These are phyloP conservation scores for Agriopis leucophaearia DNA, from an alignment of 2,888 invertebrate genomes.

Conservation along the genomic window DNA sequence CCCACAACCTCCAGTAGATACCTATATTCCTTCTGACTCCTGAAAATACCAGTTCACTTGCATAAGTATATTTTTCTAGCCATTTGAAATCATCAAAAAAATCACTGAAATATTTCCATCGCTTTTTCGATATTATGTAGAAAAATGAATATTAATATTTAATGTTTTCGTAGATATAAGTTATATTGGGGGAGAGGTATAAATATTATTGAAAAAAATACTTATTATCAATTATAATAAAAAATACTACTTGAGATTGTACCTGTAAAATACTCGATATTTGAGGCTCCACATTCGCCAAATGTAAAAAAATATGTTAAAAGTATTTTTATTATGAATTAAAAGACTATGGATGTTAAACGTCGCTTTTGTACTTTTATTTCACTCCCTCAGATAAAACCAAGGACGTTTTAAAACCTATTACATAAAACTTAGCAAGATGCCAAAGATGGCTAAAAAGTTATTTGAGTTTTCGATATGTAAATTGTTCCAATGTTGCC, in stretches of 20 bases:
- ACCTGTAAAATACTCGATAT: conserved; percentile 56
- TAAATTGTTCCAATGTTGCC: no score
- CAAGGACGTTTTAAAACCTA: no score
- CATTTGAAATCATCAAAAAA: conserved; percentile 8
- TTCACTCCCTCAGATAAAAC: neutral
- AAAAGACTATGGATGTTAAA: conserved; percentile 42
- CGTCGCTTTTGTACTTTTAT: conserved; percentile 31
- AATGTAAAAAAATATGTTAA: conserved; percentile 36
- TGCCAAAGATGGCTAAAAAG: no score
- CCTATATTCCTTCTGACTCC: conserved; percentile 1
- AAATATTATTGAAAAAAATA: conserved; percentile 49
- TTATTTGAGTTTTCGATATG: no score
- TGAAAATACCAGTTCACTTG: conserved; percentile 7
- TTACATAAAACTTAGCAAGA: no score
- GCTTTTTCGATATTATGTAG: conserved; percentile 31
- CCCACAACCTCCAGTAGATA: conserved; percentile 41
- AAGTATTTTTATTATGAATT: conserved; percentile 52
- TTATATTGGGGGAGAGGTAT: conserved; percentile 65
- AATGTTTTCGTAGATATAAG: conserved; percentile 36
- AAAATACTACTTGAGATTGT: conserved; percentile 44
- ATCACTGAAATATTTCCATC: conserved; percentile 13
- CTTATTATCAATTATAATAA: conserved; percentile 41
- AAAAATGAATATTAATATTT: conserved; percentile 26
- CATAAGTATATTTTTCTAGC: conserved; percentile 17
- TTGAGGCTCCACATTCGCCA: conserved; percentile 45